phyloP scores from a whole-genome alignment of 1,140 invertebrate genomes.

The Aphis craccivora region DNA sequence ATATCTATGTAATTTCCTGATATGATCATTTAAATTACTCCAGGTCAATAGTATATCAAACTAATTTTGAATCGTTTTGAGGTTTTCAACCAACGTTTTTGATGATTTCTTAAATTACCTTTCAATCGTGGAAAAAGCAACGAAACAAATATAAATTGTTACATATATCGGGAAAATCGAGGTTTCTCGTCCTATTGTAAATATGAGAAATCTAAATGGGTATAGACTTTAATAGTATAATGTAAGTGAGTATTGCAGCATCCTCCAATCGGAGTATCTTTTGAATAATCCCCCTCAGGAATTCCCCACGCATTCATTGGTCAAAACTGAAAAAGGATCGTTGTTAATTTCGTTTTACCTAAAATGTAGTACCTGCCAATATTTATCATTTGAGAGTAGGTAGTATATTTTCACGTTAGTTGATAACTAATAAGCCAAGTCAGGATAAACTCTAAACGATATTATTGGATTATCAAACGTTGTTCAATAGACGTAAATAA shows the following conservation, averaged over 20 bases:
- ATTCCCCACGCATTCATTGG: not conserved
- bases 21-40: not conserved
- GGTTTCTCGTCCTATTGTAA: not conserved
- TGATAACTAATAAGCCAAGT: not conserved
- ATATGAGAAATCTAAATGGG: not conserved
- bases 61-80: not conserved
- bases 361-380: not conserved
- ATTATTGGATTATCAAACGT: conserved; percentile 30
- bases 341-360: not conserved
- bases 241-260: not conserved
- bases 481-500: conserved; percentile 24
- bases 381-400: not conserved
- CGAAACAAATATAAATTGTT: not conserved
- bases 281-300: not conserved
- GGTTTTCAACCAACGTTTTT: not conserved
- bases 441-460: not conserved
- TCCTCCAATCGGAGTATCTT: not conserved
- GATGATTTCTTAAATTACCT: not conserved
- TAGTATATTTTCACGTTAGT: not conserved
- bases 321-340: not conserved
- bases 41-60: not conserved
- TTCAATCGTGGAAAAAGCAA: not conserved
- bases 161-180: not conserved
- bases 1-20: not conserved
- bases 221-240: not conserved